Percentiles rank a stretch among this genome's conserved stretches.
phyloP scores from a whole-genome alignment of 2,797 vertebrate genomes.

The Pteropus rufus region DNA sequence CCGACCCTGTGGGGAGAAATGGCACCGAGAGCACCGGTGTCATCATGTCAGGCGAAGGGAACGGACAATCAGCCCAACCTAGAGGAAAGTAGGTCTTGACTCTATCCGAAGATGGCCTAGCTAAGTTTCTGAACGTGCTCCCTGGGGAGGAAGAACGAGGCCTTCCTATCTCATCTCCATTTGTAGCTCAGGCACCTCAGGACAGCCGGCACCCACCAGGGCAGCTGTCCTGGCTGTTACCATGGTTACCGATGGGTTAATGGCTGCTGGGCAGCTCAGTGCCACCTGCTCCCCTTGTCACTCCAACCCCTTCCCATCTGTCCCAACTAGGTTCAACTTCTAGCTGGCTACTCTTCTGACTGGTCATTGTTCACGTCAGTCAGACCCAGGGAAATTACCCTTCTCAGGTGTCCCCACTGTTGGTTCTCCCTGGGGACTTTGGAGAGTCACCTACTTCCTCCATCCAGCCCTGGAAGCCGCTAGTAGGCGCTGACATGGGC shows the following conservation, averaged over 20 bases:
- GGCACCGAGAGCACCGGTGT: rapidly evolving
- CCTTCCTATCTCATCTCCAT: rapidly evolving
- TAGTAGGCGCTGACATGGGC: neutral
- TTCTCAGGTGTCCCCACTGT: too few species aligned
- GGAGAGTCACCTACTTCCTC: neutral
- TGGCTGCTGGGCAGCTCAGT: neutral
- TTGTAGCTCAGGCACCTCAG: rapidly evolving
- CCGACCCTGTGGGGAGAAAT: rapidly evolving
- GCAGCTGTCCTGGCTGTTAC: neutral
- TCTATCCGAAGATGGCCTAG: neutral
- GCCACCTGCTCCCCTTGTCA: neutral
- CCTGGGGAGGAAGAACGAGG: neutral
- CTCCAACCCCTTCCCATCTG: neutral
- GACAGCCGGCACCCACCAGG: too few species aligned
- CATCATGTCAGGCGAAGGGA: neutral
- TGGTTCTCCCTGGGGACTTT: neutral
- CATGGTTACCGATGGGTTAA: neutral
- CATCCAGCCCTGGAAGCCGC: neutral
- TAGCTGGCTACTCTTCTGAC: neutral
- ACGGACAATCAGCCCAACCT: neutral
- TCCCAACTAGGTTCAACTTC: neutral
- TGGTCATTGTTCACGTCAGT: neutral
- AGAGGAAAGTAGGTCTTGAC: neutral
- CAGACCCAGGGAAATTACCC: neutral
- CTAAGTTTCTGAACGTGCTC: neutral